Conservation (phyloP, 2,113 vertebrate genomes). For the Erythrocercus mccallii region DNA sequence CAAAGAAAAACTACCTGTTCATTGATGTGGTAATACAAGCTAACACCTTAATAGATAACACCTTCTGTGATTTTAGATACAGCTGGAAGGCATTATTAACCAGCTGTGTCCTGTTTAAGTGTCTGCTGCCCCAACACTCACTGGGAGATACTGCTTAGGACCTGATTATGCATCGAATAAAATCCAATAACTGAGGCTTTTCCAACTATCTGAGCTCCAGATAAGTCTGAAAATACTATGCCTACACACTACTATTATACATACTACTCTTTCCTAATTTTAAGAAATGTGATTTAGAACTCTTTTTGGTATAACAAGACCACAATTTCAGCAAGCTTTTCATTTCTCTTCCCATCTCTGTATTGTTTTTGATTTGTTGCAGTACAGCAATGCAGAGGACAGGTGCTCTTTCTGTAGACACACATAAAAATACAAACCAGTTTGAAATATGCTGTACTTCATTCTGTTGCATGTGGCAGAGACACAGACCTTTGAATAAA, state of each 20-base stretch:
- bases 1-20: not conserved
- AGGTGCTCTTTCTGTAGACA: not conserved
- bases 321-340: not conserved
- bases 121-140: not conserved
- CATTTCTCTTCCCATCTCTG: not conserved
- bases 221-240: not conserved
- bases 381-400: not conserved
- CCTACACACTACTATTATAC: not conserved
- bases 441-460: not conserved
- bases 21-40: not conserved
- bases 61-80: not conserved
- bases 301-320: not conserved
- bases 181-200: not conserved
- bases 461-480: not conserved
- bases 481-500: not conserved
- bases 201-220: not conserved
- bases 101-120: not conserved
- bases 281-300: not conserved
- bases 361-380: not conserved
- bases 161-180: not conserved
- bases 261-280: not conserved
- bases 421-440: not conserved
- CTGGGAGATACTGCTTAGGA: not conserved
- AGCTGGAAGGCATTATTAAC: constrained; percentile 17
- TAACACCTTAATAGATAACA: not conserved